These are phyloP conservation scores for Choreutis nemorana DNA, from an alignment of 2,888 invertebrate genomes.

Conservation along the genomic window DNA sequence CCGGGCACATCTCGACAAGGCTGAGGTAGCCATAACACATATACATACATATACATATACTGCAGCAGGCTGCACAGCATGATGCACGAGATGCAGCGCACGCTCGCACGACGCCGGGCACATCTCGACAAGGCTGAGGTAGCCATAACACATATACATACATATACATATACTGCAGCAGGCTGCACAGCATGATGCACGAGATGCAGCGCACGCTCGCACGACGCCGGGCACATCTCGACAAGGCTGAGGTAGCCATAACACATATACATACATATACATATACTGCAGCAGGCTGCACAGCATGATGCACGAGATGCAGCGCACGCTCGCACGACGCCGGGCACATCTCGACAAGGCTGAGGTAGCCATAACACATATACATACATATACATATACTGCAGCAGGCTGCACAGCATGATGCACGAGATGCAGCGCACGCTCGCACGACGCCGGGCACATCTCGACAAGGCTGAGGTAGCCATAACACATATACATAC, in stretches of 20 bases:
- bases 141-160: no score
- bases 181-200: slow-evolving; percentile 96
- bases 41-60: no score
- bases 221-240: slow-evolving; percentile 79
- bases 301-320: slow-evolving; percentile 98
- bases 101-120: slow-evolving; percentile 87
- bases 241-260: slow-evolving; percentile 56
- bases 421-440: slow-evolving; percentile 98
- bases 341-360: slow-evolving; percentile 74
- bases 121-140: slow-evolving; percentile 65
- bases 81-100: slow-evolving; percentile 98
- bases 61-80: slow-evolving; percentile 92
- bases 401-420: slow-evolving; percentile 93
- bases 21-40: no score
- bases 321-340: slow-evolving; percentile 88
- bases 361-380: no score
- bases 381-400: no score
- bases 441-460: slow-evolving; percentile 86
- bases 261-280: no score
- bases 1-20: slow-evolving; percentile 73
- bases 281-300: no score
- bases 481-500: no score
- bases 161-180: no score
- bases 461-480: slow-evolving; percentile 63
- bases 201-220: slow-evolving; percentile 97